Percentiles rank a stretch among this genome's conserved stretches.
Evolutionary conservation across 2,888 invertebrate species (phyloP).

Genomic region (Dione juno): DNA sequence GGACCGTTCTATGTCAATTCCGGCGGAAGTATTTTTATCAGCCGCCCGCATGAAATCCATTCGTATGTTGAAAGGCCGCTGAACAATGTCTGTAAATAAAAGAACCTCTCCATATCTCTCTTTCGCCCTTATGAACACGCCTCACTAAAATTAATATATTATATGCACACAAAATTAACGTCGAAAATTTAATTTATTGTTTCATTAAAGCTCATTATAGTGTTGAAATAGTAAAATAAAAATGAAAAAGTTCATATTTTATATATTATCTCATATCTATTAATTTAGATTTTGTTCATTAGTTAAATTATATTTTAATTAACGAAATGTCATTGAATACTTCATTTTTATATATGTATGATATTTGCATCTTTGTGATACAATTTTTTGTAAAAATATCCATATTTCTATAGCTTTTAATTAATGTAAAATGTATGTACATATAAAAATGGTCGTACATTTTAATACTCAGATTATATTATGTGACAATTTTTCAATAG

Average conservation of each 20-base stretch:
- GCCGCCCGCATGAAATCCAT: constrained; percentile 41
- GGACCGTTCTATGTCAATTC: constrained; percentile 36
- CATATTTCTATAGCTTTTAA: constrained; percentile 22
- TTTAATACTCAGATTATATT: constrained; percentile 10
- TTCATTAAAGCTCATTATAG: neutral
- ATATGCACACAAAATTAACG: constrained; percentile 33
- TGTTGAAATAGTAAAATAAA: too few species aligned
- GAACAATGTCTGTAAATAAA: constrained; percentile 40
- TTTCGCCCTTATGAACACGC: constrained; percentile 40
- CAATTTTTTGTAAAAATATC: constrained; percentile 5
- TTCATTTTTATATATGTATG: too few species aligned
- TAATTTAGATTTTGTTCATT: too few species aligned
- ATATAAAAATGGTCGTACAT: constrained; percentile 20
- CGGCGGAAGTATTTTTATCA: constrained; percentile 40
- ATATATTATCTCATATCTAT: too few species aligned
- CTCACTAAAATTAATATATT: constrained; percentile 37
- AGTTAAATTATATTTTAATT: too few species aligned
- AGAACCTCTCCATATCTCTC: constrained; percentile 41
- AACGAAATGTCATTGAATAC: too few species aligned
- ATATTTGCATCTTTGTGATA: neutral
- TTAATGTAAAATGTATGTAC: constrained; percentile 24
- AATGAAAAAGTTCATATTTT: too few species aligned
- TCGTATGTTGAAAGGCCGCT: constrained; percentile 39
- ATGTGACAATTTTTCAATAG: constrained; percentile 19
- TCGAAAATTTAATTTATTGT: constrained; percentile 1